Conservation (phyloP, 2,888 invertebrate genomes). For the Cyclophora punctaria region DNA sequence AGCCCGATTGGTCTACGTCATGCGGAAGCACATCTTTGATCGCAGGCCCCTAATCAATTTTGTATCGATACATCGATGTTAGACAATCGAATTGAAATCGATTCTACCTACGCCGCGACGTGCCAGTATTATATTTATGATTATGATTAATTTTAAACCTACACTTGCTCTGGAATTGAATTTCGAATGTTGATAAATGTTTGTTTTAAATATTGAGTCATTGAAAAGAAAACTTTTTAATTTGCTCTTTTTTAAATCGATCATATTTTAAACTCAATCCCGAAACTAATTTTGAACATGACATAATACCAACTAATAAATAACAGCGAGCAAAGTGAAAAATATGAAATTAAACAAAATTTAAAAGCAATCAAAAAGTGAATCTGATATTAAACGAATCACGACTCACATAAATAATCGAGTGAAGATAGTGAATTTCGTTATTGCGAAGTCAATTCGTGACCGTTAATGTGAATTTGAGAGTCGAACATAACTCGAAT, state of each 20-base stretch:
- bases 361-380: constrained; percentile 19
- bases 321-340: constrained; percentile 8
- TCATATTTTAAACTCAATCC: too few species aligned
- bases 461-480: constrained; percentile 42
- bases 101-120: constrained; percentile 43
- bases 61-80: constrained; percentile 48
- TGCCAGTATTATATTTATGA: constrained; percentile 34
- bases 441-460: constrained; percentile 36
- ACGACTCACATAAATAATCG: constrained; percentile 39
- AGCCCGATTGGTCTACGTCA: constrained; percentile 40
- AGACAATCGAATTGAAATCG: constrained; percentile 37
- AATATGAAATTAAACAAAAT: constrained; percentile 18
- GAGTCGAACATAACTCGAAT: constrained; percentile 37
- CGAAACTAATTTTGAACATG: too few species aligned
- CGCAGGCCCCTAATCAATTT: constrained; percentile 54
- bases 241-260: too few species aligned
- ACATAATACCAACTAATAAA: constrained; percentile 3
- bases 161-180: constrained; percentile 18
- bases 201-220: constrained; percentile 23
- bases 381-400: constrained; percentile 29
- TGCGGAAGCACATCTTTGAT: constrained; percentile 65
- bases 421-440: constrained; percentile 31
- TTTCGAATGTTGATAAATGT: constrained; percentile 6
- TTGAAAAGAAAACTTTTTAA: constrained; percentile 2
- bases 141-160: constrained; percentile 36